Base-by-base conservation (phyloP, 2,888 invertebrate genomes). In the Cheilosia impressa region DNA sequence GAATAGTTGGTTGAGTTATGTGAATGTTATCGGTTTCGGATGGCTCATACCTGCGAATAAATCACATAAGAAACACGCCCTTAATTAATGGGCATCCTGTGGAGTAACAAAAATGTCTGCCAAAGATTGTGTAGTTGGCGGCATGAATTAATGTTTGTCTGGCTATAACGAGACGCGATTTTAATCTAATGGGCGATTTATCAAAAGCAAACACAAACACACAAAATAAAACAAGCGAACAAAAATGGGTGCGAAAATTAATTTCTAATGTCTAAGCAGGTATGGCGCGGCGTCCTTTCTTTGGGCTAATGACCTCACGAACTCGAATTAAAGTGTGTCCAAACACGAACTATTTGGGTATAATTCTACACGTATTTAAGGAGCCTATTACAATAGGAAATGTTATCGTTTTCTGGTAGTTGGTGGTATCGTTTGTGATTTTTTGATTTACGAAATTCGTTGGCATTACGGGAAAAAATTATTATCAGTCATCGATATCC, bases 1-100 rank as follows among this genome's bases (percentile, higher is more conserved):
- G 41, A 66, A 66, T 75, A 66, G 55, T 75, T 66, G 41, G 65
- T 53, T 41, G 75, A 73, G 55, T 73, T 73, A 73, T 55, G 63
- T 47, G 50, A 50, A 66, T 66, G 65, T 66, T 66, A 75, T 75
- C 57, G 58, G 50, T 55, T 58, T 58, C 24, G 57, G 31, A 66
- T 57, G 66, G 41, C 57, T 10, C 65, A 66, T 66, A 65, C 65
- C 57, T 75, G 55, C 31, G 27, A 50, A 47, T 65, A 65, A 73
- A 73, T 73, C 73, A 73, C 63, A n/a, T 15, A 6, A 27, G 17
- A 34, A 57, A 50, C 57, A 65, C 65, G 27, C 75, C 75, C 55
- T 15, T 75, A 66, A 75, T 66, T 66, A 75, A 75, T 75, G 50
- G n/a, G 9, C 17, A 19, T 41, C 47, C 47, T 58, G 65, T 50